Evolutionary conservation across 2,888 invertebrate genomes (phyloP).

Genomic region (Pollenia amentaria): DNA sequence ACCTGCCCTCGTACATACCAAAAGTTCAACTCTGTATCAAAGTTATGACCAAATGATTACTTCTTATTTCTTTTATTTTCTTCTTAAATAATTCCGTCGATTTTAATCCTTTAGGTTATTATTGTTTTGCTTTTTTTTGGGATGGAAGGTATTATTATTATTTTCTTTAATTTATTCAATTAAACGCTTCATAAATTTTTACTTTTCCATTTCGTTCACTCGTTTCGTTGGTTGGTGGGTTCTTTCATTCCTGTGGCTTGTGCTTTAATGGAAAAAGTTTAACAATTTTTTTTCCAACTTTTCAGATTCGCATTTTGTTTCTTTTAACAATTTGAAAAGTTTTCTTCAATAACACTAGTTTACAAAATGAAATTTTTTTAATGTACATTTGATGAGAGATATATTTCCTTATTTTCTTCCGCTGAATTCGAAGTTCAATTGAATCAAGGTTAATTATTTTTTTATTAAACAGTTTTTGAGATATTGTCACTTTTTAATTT

Average conservation of each 20-base stretch:
- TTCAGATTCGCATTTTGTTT: conserved; percentile 17
- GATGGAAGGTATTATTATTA: conserved; percentile 77
- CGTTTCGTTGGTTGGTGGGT: conserved; percentile 9
- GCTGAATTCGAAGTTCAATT: no score
- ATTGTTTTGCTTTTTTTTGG: conserved; percentile 43
- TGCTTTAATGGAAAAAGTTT: conserved; percentile 81
- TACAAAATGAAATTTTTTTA: no score
- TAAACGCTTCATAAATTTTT: conserved; percentile 84
- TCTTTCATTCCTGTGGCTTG: conserved; percentile 79
- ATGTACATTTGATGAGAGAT: no score
- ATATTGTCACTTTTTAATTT: no score
- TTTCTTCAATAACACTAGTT: conserved; percentile 29
- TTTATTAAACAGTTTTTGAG: no score
- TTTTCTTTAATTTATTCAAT: conserved; percentile 84
- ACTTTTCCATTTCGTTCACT: conserved; percentile 76
- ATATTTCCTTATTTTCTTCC: no score
- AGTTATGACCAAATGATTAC: conserved; percentile 23
- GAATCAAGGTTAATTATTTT: no score
- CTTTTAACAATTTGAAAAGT: conserved; percentile 34
- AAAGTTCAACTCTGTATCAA: neutral
- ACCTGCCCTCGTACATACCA: neutral
- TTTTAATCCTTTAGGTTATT: conserved; percentile 71
- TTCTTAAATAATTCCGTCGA: conserved; percentile 55
- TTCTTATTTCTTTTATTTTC: neutral
- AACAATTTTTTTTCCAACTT: conserved; percentile 36